phyloP scores from a whole-genome alignment of 2,797 vertebrate genomes.

The Acestrorhynchus altus region DNA sequence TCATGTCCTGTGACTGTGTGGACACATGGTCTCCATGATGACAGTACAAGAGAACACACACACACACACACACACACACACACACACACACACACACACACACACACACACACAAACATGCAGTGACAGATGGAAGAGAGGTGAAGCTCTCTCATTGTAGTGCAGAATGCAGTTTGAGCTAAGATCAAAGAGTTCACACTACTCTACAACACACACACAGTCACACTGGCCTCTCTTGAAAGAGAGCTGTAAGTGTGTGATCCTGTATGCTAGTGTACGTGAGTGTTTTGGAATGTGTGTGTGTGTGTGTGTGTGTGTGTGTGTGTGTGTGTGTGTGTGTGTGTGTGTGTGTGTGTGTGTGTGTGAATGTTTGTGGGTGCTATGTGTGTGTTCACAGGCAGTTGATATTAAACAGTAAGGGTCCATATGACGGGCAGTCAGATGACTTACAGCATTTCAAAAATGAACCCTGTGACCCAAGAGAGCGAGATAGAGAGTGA shows the following conservation, averaged over 20 bases:
- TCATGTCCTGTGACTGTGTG: neutral
- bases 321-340: constrained; percentile 36
- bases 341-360: constrained; percentile 29
- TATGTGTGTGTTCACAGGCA: constrained; percentile 33
- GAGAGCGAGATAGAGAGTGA: neutral
- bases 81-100: constrained; percentile 11
- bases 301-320: constrained; percentile 25
- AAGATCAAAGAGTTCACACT: constrained; percentile 29
- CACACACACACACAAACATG: constrained; percentile 27
- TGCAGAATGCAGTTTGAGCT: constrained; percentile 38
- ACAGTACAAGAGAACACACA: constrained; percentile 4
- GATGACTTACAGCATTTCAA: constrained; percentile 1
- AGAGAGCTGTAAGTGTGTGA: neutral
- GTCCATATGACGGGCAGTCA: constrained; percentile 9
- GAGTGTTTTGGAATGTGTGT: constrained; percentile 6
- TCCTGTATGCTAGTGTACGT: constrained; percentile 10
- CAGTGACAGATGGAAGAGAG: constrained; percentile 6
- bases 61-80: neutral
- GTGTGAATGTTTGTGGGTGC: constrained; percentile 30
- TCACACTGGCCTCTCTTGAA: neutral
- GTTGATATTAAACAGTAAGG: constrained; percentile 41
- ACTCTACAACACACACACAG: constrained; percentile 17
- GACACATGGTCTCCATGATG: neutral
- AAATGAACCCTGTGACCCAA: constrained; percentile 8
- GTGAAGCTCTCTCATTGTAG: constrained; percentile 23